Conservation (phyloP, 1,140 invertebrate species). For the Drosophila nikananu region DNA sequence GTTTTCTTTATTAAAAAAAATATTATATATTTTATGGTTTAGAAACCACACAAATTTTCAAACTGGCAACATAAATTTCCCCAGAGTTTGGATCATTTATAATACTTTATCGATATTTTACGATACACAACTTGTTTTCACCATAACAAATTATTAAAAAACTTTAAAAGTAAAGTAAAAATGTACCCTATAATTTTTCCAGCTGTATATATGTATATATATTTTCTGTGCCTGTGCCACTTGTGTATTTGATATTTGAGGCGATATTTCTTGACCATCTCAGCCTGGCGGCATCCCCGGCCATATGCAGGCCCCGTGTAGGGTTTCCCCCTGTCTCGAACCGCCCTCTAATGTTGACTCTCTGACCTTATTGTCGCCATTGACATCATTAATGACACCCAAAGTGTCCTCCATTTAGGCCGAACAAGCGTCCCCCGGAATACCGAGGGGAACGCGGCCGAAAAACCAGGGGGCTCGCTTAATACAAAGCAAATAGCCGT, state of each 20-base stretch:
- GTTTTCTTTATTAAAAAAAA: no score
- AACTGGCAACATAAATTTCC: no score
- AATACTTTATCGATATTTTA: not conserved
- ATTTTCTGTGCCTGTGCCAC: no score
- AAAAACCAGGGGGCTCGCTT: slow-evolving; percentile 13
- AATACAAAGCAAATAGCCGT: slow-evolving; percentile 62
- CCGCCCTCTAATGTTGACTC: not conserved
- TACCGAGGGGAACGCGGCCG: not conserved
- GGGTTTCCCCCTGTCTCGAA: slow-evolving; percentile 6
- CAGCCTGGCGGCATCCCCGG: not conserved
- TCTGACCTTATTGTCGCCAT: slow-evolving; percentile 50
- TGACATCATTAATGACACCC: slow-evolving; percentile 81
- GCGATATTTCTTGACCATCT: not conserved
- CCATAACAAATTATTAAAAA: not conserved
- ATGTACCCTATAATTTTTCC: not conserved
- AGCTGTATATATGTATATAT: not conserved
- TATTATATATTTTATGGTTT: no score
- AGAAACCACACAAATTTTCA: no score
- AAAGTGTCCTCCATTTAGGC: slow-evolving; percentile 76
- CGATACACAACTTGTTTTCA: not conserved
- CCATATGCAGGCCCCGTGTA: slow-evolving; percentile 11
- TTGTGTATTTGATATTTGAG: not conserved
- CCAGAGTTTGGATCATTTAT: no score
- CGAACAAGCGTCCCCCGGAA: slow-evolving; percentile 14
- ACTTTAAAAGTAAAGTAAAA: not conserved